Conservation (phyloP, 2,113 vertebrate species). For the Dipodomys merriami region DNA sequence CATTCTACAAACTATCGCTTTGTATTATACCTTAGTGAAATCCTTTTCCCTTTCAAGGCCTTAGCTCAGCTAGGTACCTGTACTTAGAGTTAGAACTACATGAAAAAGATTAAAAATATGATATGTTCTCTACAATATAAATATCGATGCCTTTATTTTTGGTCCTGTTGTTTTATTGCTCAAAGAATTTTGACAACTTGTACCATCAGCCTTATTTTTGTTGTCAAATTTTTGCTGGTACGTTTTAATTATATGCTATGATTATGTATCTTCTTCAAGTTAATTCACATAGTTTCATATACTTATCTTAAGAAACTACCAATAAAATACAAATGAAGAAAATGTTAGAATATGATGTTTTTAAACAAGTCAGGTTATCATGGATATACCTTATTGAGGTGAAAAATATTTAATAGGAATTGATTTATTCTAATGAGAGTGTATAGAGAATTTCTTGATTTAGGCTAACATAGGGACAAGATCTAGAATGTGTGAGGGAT, state of each 20-base stretch:
- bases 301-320: background rate
- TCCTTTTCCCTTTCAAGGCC: background rate
- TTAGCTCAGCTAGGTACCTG: background rate
- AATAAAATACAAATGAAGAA: background rate
- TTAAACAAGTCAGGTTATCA: background rate
- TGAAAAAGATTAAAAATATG: background rate
- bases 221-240: background rate
- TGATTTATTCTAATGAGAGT: background rate
- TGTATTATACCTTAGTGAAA: background rate
- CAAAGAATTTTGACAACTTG: background rate
- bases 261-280: background rate
- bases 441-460: background rate
- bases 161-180: background rate
- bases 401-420: background rate
- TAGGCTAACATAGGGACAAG: background rate
- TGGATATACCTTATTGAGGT: background rate
- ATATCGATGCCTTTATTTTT: background rate
- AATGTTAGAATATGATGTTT: background rate
- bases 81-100: background rate
- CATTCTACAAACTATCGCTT: background rate
- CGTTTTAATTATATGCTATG: background rate
- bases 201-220: background rate
- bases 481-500: background rate
- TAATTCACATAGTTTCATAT: background rate
- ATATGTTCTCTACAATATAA: background rate